These are phyloP conservation scores for Xiphophorus maculatus DNA, from an alignment of 2,113 vertebrate species.

Conservation along the genomic window DNA sequence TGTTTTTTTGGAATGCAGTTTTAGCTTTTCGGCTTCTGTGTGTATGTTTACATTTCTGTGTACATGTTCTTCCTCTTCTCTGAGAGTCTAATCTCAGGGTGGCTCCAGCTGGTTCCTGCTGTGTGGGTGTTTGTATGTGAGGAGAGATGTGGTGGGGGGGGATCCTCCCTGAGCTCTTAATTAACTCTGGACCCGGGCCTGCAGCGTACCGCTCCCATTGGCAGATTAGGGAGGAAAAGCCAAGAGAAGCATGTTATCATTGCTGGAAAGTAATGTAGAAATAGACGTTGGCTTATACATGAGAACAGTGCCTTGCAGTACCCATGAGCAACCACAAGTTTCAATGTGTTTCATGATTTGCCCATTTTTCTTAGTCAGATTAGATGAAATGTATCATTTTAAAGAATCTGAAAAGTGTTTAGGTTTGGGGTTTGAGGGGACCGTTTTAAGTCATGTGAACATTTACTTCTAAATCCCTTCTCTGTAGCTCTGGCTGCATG, in stretches of 20 bases:
- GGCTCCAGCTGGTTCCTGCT: conserved; percentile 68
- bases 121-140: conserved; percentile 22
- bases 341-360: too few species aligned
- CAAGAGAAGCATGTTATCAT: conserved; percentile 23
- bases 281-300: background rate
- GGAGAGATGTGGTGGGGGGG: background rate
- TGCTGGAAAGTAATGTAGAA: conserved; percentile 14
- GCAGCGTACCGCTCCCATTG: conserved; percentile 54
- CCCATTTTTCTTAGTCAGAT: too few species aligned
- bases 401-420: too few species aligned
- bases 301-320: too few species aligned
- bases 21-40: conserved; percentile 25
- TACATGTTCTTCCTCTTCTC: conserved; percentile 54
- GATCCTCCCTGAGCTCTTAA: conserved; percentile 77
- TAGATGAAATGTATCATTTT: too few species aligned
- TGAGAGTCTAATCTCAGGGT: conserved; percentile 76
- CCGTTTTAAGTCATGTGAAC: too few species aligned
- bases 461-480: too few species aligned
- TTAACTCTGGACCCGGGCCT: conserved; percentile 72
- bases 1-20: conserved; percentile 39
- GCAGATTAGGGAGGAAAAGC: conserved; percentile 47
- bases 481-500: too few species aligned
- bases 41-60: conserved; percentile 60
- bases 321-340: too few species aligned
- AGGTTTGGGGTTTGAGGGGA: too few species aligned